phyloP scores from a whole-genome alignment of 2,797 vertebrate species.

The Crenuchus spilurus region DNA sequence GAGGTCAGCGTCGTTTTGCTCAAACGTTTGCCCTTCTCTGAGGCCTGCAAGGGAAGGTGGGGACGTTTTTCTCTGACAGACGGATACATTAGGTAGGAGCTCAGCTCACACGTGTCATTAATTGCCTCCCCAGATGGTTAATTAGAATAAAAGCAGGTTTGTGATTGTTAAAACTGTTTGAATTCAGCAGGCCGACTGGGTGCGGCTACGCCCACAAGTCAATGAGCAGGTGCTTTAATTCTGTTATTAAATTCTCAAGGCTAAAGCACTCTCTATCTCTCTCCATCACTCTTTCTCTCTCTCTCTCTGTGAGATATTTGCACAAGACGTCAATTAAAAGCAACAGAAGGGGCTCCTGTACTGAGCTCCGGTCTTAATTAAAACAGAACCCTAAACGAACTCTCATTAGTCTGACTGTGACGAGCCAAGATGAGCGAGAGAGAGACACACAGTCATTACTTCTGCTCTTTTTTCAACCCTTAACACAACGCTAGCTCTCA shows the following conservation, averaged over 20 bases:
- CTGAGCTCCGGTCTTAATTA: conserved; percentile 51
- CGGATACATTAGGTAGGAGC: neutral
- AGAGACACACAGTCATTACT: neutral
- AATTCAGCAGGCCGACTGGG: neutral
- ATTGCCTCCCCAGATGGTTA: conserved; percentile 1
- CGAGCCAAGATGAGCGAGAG: neutral
- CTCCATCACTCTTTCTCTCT: neutral
- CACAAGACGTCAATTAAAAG: conserved; percentile 51
- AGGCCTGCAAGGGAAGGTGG: neutral
- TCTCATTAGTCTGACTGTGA: conserved; percentile 52
- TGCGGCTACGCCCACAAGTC: neutral
- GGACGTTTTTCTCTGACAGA: neutral
- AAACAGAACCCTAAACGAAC: conserved; percentile 40
- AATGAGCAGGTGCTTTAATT: neutral
- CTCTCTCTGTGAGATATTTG: conserved; percentile 27
- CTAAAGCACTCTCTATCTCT: neutral
- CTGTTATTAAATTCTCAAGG: neutral
- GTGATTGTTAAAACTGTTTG: neutral
- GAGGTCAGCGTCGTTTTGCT: neutral
- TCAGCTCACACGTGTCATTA: neutral
- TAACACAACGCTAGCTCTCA: conserved; percentile 32
- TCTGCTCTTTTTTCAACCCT: neutral
- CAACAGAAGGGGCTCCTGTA: conserved; percentile 23
- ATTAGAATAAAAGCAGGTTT: conserved; percentile 5
- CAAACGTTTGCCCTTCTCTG: neutral